A percentile compares a stretch with the other conserved stretches of the same genome.
These are phyloP conservation scores for Drosophila cyrtoloma DNA, from an alignment of 2,888 invertebrate genomes.

Conservation along the genomic window DNA sequence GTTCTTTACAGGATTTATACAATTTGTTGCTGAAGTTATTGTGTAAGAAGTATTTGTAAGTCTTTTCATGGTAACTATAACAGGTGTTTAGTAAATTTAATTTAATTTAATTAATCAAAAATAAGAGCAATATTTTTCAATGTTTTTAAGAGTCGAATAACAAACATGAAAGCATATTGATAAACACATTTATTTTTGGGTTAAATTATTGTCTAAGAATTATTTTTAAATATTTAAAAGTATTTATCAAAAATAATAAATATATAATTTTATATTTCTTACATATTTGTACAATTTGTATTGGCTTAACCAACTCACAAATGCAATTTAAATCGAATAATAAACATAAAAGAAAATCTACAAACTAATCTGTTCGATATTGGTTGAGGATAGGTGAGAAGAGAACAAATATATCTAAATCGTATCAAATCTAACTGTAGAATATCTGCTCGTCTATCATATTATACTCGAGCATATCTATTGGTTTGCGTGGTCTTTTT, in stretches of 20 bases:
- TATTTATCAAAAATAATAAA: too few species aligned
- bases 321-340: not conserved
- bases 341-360: not conserved
- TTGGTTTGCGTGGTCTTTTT: constrained; percentile 10
- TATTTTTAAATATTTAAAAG: not conserved
- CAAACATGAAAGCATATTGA: not conserved
- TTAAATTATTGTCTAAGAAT: not conserved
- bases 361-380: not conserved
- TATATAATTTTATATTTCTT: not conserved
- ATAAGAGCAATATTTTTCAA: not conserved
- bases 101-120: not conserved
- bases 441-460: constrained; percentile 13
- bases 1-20: not conserved
- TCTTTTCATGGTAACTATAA: not conserved
- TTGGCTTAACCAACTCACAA: not conserved
- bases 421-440: not conserved
- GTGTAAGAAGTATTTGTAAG: not conserved
- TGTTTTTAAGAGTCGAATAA: not conserved
- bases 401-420: not conserved
- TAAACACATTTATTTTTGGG: not conserved
- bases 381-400: not conserved
- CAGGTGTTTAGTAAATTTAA: not conserved
- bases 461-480: not conserved
- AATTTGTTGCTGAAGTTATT: not conserved
- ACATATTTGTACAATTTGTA: not conserved